Percentiles rank a stretch among this genome's conserved stretches.
Evolutionary conservation across 2,797 vertebrate genomes (phyloP).

Genomic region (Erethizon dorsatum): DNA sequence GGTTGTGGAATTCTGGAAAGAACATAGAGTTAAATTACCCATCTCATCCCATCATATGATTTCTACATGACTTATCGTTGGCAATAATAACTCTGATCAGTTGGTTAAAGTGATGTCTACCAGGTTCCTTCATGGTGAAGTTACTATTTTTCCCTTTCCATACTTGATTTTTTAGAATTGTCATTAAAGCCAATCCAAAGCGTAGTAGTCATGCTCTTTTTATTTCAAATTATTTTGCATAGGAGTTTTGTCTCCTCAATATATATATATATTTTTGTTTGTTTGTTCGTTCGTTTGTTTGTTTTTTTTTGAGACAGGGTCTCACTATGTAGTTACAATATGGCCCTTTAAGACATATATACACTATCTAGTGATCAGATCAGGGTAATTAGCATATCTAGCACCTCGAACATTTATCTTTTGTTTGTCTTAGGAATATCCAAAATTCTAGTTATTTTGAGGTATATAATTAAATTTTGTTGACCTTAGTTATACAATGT

Average conservation of each 20-base stretch:
- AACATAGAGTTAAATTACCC: background rate
- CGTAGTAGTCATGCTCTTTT: background rate
- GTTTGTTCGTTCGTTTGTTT: too few relatives aligned
- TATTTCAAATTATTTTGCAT: background rate
- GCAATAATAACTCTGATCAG: background rate
- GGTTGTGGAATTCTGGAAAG: background rate
- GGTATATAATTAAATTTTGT: too few relatives aligned
- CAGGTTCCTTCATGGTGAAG: background rate
- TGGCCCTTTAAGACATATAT: too few relatives aligned
- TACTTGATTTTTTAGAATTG: background rate
- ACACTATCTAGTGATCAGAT: too few relatives aligned
- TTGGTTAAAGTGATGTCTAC: background rate
- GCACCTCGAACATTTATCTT: too few relatives aligned
- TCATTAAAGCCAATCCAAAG: background rate
- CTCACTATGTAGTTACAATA: too few relatives aligned
- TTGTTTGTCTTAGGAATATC: too few relatives aligned
- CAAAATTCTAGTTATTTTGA: too few relatives aligned
- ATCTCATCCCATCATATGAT: background rate
- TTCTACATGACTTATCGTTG: constrained; percentile 5
- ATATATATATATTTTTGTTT: background rate
- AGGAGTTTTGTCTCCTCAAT: background rate
- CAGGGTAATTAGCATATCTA: too few relatives aligned
- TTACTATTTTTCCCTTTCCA: background rate
- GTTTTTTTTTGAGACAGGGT: too few relatives aligned
- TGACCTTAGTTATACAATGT: too few relatives aligned